A percentile compares a stretch with the other conserved stretches of the same genome.
These are phyloP conservation scores for Branchinecta sandiegonensis DNA, from an alignment of 2,888 invertebrate genomes.

Conservation along the genomic window DNA sequence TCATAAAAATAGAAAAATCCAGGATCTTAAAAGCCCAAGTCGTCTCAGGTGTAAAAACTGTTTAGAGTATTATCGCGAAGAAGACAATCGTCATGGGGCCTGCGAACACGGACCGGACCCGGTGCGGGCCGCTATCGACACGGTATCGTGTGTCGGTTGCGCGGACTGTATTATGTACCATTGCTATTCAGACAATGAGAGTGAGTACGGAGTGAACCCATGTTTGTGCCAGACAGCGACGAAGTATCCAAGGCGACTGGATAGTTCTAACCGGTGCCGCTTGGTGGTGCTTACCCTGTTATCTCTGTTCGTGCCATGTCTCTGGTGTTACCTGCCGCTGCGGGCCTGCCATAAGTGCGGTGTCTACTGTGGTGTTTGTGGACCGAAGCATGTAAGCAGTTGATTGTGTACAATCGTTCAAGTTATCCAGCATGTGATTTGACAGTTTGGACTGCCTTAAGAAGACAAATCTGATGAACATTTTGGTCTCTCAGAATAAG, in stretches of 20 bases:
- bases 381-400: conserved; percentile 51
- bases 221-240: conserved; percentile 51
- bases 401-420: conserved; percentile 20
- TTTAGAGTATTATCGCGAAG: conserved; percentile 50
- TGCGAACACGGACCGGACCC: conserved; percentile 61
- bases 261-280: conserved; percentile 48
- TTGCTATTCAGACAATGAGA: conserved; percentile 80
- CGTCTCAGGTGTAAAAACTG: conserved; percentile 37
- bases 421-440: not conserved
- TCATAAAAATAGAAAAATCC: conserved; percentile 12
- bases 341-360: conserved; percentile 70
- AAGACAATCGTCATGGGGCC: conserved; percentile 68
- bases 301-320: conserved; percentile 74
- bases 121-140: conserved; percentile 60
- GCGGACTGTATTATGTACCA: conserved; percentile 83
- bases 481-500: not conserved
- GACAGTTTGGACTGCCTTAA: not conserved
- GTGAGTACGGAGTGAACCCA: conserved; percentile 67
- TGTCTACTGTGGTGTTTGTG: conserved; percentile 61
- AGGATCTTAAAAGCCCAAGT: conserved; percentile 37
- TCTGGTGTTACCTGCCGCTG: conserved; percentile 83
- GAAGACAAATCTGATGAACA: conserved; percentile 11
- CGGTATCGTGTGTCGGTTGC: conserved; percentile 64
- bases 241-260: conserved; percentile 22
- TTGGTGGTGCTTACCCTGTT: conserved; percentile 75